phyloP scores from a whole-genome alignment of 2,113 vertebrate genomes.

The Calidris pygmaea region DNA sequence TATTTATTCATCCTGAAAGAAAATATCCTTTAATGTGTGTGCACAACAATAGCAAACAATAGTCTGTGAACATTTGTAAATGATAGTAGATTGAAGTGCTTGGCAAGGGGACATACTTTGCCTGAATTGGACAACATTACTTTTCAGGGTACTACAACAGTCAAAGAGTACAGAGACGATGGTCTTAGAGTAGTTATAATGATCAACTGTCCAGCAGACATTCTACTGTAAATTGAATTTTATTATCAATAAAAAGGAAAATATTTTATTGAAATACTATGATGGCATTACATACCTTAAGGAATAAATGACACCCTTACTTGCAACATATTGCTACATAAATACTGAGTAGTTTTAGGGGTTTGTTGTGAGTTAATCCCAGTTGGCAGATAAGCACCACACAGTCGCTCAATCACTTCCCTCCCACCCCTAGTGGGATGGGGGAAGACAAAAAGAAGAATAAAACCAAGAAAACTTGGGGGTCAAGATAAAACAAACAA shows the following conservation, averaged over 20 bases:
- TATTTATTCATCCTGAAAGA: background rate
- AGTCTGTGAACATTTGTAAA: background rate
- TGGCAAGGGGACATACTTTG: background rate
- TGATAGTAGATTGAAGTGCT: background rate
- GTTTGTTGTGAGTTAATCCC: background rate
- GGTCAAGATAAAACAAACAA: background rate
- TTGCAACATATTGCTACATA: constrained; percentile 3
- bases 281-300: background rate
- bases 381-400: background rate
- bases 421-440: background rate
- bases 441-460: background rate
- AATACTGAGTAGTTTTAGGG: background rate
- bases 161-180: background rate
- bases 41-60: background rate
- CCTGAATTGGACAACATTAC: background rate
- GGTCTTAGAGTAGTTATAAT: background rate
- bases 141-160: background rate
- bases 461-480: background rate
- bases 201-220: background rate
- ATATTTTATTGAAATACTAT: constrained; percentile 22
- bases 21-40: background rate
- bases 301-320: background rate
- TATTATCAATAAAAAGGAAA: constrained; percentile 20
- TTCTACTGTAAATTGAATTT: background rate
- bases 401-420: background rate